Percentiles rank a stretch among this genome's conserved stretches.
These are phyloP conservation scores for Creontiades dilutus DNA, from an alignment of 2,888 invertebrate species.

Conservation along the genomic window DNA sequence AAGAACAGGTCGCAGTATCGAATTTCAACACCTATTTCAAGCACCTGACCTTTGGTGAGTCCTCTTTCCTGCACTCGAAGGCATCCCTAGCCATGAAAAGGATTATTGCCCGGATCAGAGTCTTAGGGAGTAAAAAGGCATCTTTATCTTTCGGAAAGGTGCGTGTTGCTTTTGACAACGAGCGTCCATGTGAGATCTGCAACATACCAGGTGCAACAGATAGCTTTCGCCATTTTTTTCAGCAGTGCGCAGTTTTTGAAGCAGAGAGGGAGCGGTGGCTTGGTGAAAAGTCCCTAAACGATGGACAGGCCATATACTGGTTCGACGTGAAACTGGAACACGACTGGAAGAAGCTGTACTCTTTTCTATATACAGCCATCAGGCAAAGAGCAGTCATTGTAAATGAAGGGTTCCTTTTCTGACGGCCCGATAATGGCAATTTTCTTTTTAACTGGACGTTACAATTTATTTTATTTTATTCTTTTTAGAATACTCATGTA, in stretches of 20 bases:
- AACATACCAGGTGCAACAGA: conserved; percentile 33
- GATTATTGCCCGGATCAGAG: conserved; percentile 51
- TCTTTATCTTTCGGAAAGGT: conserved; percentile 33
- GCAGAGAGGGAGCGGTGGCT: conserved; percentile 9
- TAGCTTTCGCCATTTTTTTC: conserved; percentile 11
- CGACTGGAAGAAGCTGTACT: neutral
- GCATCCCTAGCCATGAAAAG: conserved; percentile 45
- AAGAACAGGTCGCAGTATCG: neutral
- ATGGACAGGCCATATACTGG: conserved; percentile 39
- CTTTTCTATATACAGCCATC: conserved; percentile 35
- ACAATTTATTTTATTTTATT: too few relatives aligned
- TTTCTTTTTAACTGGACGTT: too few relatives aligned
- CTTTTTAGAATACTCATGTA: too few relatives aligned
- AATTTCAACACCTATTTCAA: conserved; percentile 22
- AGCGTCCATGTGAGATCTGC: neutral
- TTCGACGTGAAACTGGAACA: conserved; percentile 45
- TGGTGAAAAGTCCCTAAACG: neutral
- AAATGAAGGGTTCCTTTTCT: too few relatives aligned
- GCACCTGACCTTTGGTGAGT: neutral
- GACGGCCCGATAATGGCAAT: too few relatives aligned
- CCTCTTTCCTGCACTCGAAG: neutral
- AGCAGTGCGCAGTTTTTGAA: conserved; percentile 33
- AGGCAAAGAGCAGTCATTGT: conserved; percentile 13
- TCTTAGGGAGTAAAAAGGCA: neutral
- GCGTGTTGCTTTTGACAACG: conserved; percentile 17